These are phyloP conservation scores for Apaloderma vittatum DNA, from an alignment of 2,113 vertebrate species.

Conservation along the genomic window DNA sequence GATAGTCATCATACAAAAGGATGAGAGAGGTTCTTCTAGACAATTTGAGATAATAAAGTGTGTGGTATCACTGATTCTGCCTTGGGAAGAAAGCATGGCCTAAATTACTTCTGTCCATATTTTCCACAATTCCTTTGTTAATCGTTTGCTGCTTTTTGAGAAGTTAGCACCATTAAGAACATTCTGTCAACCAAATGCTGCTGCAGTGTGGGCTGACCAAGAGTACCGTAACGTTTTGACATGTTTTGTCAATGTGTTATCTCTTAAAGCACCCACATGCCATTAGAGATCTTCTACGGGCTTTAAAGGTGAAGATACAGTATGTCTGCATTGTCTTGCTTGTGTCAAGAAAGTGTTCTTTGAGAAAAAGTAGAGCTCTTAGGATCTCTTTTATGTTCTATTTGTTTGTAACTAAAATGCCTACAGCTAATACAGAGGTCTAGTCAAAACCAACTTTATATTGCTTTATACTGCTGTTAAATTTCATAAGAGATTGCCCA, in stretches of 20 bases:
- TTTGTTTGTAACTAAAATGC: background rate
- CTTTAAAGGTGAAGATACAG: background rate
- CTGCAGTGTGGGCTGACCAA: background rate
- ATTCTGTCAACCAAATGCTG: background rate
- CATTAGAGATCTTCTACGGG: background rate
- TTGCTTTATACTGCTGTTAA: background rate
- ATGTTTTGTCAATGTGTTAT: background rate
- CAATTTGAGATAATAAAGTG: background rate
- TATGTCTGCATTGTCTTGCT: background rate
- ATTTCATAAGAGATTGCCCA: background rate
- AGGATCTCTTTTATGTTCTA: background rate
- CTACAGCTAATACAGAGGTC: background rate
- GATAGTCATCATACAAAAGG: background rate
- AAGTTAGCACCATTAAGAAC: background rate
- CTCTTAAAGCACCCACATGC: background rate
- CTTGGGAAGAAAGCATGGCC: background rate
- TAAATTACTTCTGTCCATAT: background rate
- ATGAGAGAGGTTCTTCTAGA: background rate
- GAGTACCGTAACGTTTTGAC: background rate
- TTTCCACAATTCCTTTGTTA: rapidly evolving
- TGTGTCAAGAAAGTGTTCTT: background rate
- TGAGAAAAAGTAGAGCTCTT: background rate
- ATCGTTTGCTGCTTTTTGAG: background rate
- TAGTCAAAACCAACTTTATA: background rate
- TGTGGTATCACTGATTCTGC: background rate